Conservation (phyloP, 2,113 vertebrate species). For the Callaeas wilsoni region DNA sequence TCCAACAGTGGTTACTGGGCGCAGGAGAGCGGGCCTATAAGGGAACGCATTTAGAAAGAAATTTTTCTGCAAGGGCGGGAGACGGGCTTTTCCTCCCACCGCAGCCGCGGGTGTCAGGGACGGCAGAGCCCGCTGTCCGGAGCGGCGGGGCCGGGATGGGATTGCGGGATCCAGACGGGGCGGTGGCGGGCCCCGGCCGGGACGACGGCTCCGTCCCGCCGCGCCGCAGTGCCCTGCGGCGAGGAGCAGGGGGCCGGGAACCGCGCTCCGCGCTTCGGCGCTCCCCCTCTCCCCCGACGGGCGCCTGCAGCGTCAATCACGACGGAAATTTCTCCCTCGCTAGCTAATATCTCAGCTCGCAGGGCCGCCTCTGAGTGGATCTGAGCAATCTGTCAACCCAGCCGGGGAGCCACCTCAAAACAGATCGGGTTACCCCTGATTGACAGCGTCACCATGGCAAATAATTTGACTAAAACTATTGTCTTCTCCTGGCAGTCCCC, state of each 20-base stretch:
- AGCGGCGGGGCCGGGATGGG: not conserved
- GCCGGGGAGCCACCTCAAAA: constrained; percentile 91
- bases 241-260: not conserved
- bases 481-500: constrained; percentile 95
- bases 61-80: not conserved
- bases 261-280: too few relatives aligned
- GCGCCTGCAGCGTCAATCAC: constrained; percentile 85
- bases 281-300: constrained; percentile 18
- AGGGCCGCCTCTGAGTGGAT: constrained; percentile 77
- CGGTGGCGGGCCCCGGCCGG: not conserved
- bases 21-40: not conserved
- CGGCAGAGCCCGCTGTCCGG: not conserved
- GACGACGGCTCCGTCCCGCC: not conserved
- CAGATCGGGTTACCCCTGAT: constrained; percentile 94
- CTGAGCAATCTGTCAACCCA: constrained; percentile 84
- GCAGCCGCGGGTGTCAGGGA: not conserved
- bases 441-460: constrained; percentile 99
- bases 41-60: not conserved
- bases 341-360: constrained; percentile 76
- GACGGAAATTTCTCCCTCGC: constrained; percentile 68
- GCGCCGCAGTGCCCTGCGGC: not conserved
- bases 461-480: constrained; percentile 99
- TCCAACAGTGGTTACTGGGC: not conserved
- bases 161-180: not conserved
- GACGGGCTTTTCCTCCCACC: not conserved